phyloP scores from a whole-genome alignment of 2,797 vertebrate species.

The Rhadinocentrus ornatus region DNA sequence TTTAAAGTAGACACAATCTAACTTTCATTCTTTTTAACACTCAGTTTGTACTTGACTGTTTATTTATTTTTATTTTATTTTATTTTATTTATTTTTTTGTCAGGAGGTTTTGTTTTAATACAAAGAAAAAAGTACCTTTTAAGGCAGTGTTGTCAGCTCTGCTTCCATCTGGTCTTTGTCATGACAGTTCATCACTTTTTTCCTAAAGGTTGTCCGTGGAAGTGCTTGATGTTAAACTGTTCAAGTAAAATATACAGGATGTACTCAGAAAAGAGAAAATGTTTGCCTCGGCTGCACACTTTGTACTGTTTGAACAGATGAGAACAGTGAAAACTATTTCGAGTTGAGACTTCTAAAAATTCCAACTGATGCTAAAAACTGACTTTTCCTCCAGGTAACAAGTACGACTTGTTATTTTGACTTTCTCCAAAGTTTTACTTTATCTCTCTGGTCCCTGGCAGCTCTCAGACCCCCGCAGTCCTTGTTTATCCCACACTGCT shows the following conservation, averaged over 20 bases:
- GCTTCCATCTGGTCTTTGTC: conserved; percentile 10
- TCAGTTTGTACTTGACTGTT: conserved; percentile 7
- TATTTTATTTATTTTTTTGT: neutral
- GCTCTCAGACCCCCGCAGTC: neutral
- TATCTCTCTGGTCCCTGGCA: neutral
- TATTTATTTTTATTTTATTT: no score
- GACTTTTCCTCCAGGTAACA: neutral
- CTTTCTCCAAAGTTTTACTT: neutral
- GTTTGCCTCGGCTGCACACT: neutral
- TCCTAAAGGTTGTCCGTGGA: conserved; percentile 1
- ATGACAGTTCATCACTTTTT: conserved; percentile 18
- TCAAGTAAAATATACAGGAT: neutral
- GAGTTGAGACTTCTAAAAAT: neutral
- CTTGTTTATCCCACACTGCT: neutral
- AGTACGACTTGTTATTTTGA: neutral
- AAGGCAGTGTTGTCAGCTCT: conserved; percentile 44
- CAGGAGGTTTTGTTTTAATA: conserved; percentile 25
- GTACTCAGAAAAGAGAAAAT: neutral
- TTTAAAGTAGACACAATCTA: neutral
- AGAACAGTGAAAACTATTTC: neutral
- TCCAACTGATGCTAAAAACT: neutral
- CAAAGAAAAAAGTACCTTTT: conserved; percentile 39
- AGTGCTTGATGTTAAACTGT: conserved; percentile 4
- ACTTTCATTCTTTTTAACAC: neutral
- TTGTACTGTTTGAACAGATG: neutral